Conservation (phyloP, 2,113 vertebrate genomes). For the Pelvicachromis taeniatus region DNA sequence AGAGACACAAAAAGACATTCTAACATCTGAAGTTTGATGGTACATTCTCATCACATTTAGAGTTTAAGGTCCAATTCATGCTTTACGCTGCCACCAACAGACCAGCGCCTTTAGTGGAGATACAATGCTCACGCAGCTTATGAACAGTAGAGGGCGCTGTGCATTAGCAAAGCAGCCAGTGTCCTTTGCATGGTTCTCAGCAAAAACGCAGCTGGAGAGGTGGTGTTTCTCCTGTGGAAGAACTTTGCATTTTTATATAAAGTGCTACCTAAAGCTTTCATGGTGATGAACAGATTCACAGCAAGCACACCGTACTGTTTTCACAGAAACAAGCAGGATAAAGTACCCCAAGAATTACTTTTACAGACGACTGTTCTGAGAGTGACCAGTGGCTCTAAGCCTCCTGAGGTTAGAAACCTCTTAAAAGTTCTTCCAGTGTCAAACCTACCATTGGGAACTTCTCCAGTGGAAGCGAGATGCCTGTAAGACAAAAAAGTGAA, state of each 20-base stretch:
- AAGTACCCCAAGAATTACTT: not conserved
- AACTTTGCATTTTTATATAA: not conserved
- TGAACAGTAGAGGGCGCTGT: conserved; percentile 60
- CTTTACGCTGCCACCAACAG: conserved; percentile 18
- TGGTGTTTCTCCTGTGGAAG: not conserved
- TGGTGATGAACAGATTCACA: not conserved
- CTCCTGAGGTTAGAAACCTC: not conserved
- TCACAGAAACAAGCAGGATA: not conserved
- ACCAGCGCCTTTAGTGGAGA: not conserved
- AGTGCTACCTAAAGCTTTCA: not conserved
- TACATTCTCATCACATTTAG: not conserved
- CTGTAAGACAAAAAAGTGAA: conserved; percentile 42
- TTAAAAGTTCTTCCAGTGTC: not conserved
- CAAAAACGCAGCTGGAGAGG: not conserved
- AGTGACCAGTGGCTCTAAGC: not conserved
- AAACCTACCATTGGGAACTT: conserved; percentile 65
- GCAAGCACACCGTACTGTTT: not conserved
- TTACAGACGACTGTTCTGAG: not conserved
- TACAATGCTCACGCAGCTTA: not conserved
- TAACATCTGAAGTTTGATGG: not conserved
- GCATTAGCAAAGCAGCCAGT: not conserved
- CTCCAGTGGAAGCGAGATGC: conserved; percentile 63
- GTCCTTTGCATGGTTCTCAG: not conserved
- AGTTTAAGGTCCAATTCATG: not conserved
- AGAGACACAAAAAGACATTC: not conserved